Evolutionary conservation across 2,888 invertebrate genomes (phyloP).

Genomic region (Ceriagrion tenellum): DNA sequence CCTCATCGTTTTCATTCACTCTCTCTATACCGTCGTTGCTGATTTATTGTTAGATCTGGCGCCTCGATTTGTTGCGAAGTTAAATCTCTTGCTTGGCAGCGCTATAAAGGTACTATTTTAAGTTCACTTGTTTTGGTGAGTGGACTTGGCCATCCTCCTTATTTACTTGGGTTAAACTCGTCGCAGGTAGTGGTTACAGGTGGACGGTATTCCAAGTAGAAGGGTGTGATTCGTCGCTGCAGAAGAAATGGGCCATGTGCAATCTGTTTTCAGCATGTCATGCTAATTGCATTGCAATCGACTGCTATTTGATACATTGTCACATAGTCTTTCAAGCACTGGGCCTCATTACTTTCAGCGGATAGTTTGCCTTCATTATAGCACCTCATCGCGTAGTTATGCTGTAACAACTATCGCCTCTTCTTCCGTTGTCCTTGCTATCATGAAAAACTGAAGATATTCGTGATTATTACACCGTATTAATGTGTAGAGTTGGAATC

Average conservation of each 20-base stretch:
- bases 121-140: constrained; percentile 10
- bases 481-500: no score
- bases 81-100: background rate
- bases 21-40: background rate
- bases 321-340: no score
- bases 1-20: background rate
- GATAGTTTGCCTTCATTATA: no score
- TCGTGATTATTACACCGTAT: no score
- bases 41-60: background rate
- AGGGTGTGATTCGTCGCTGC: background rate
- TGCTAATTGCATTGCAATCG: background rate
- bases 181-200: constrained; percentile 14
- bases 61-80: background rate
- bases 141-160: background rate
- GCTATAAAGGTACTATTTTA: constrained; percentile 19
- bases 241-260: background rate
- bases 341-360: no score
- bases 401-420: no score
- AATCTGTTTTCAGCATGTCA: background rate
- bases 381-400: no score
- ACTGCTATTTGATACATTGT: no score
- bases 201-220: background rate
- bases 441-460: no score
- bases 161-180: background rate
- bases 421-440: no score